Conservation (phyloP, 2,888 invertebrate species). For the Andricus quercusramuli region DNA sequence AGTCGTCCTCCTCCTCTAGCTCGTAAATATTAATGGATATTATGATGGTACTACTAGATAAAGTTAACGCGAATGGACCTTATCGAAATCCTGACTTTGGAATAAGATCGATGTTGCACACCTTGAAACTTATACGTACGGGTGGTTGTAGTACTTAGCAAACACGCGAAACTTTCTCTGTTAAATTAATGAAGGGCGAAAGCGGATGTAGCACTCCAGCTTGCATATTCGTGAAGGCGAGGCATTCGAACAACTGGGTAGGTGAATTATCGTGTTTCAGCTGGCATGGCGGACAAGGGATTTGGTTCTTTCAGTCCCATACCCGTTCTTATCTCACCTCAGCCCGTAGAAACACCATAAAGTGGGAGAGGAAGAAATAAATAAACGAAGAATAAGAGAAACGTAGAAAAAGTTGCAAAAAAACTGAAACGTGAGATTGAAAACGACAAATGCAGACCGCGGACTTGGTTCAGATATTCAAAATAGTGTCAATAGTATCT, state of each 20-base stretch:
- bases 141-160: conserved; percentile 1
- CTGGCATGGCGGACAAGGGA: conserved; percentile 15
- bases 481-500: too few species aligned
- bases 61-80: background rate
- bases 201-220: conserved; percentile 35
- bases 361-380: conserved; percentile 26
- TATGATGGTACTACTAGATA: background rate
- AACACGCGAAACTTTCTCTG: conserved; percentile 18
- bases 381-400: conserved; percentile 24
- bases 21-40: fast-evolving
- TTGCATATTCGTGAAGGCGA: conserved; percentile 31
- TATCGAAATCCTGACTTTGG: background rate
- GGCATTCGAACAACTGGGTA: conserved; percentile 34
- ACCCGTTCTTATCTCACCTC: conserved; percentile 30
- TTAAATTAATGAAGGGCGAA: conserved; percentile 37
- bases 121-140: background rate
- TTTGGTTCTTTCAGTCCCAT: conserved; percentile 23
- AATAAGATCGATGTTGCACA: background rate
- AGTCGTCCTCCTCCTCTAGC: too few species aligned
- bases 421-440: background rate
- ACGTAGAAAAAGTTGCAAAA: conserved; percentile 5
- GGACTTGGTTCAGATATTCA: too few species aligned
- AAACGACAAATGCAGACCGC: background rate
- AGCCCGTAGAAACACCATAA: conserved; percentile 8
- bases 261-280: conserved; percentile 39